Base-by-base conservation (phyloP, 1,140 invertebrate genomes). In the Drosophila prosaltans region DNA sequence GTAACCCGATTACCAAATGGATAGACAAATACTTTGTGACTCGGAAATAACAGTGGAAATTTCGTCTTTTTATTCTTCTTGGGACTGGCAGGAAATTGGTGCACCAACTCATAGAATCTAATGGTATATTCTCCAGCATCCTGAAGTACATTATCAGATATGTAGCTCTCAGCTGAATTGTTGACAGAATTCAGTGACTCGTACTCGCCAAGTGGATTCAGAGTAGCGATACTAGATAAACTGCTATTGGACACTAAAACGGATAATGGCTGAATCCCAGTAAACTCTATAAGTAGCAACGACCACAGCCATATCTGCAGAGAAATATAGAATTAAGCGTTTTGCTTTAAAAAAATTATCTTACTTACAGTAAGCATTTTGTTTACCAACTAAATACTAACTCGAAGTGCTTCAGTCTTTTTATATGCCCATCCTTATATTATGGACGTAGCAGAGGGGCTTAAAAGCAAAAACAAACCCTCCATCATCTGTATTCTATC, bases 11-110 rank as follows among this genome's bases (percentile, higher is more conserved):
- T 80, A 2, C 83, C 78, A n/a, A 83, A 65, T 7, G 77, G 77
- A 63, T 86, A 68, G 11, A 90, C 24, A 1, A 77, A 24, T 48
- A 72, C 8, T n/a, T 75, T 72, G 5, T 78, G 40, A 10, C 43
- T 41, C 2, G 55, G 45, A 5, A 58, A 59, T 26, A 65, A 72
- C n/a, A 65, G 43, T 9, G 45, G 45, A 10, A 51, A 45, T 75
- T 75, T 1, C 71, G 74, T 65, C 6, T 69, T 74, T 51, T 82
- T 80, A 8, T 70, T 64, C 32, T 84, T 89, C 5, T 86, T 88
- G 6, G 61, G 8, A 7, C 10, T 78, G 2, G 21, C 41, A n/a
- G 62, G 2, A 21, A 61, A 41, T 71, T 78, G 16, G 32, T 69
- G 26, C 36, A 40, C 8, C 57, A 79, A 74, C 11, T 78, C n/a